Evolutionary conservation across 2,113 vertebrate species (phyloP), one percentile per base, ranked within the genome.

Genomic region (Psammodynastes pulverulentus): DNA sequence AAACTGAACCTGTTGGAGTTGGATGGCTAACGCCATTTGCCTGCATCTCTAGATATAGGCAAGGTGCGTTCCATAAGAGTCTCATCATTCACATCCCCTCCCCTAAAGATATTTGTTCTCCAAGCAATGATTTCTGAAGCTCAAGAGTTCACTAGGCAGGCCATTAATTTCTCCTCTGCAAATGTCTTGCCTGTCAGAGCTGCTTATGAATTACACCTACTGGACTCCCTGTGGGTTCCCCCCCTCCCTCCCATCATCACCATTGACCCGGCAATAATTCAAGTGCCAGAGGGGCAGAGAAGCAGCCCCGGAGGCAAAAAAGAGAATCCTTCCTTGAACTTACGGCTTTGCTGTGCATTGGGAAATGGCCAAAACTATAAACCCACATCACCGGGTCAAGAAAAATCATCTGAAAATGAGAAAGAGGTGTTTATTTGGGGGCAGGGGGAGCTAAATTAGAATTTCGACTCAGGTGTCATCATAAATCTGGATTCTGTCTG

Each of bases 91-190:
- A 24, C 48, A 51, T 85, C 9, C 26, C 15, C 4, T 52, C 90
- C 43, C 13, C 34, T 51, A 15, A 1, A 15, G 2, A 21, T 9
- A 0, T 0, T 5, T 23, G 5, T 0, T 93, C 58, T 93, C 26
- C 56, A 52, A 48, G 10, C 43, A 10, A 2, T 67, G 39, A 23
- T 90, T 91, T 93, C n/a, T 39, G 48, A 52, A 89, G 1, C 86
- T 94, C 93, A 91, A 79, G 84, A 87, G 90, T 93, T 93, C 92
- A 49, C 91, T 0, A 7, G 45, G 5, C 89, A 54, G 85, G 67
- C 90, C 94, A 88, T 95, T 96, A 92, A 93, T 94, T 92, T 96
- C 94, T 94, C 90, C 92, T 85, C 93, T 96, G 93, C 89, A 93
- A 94, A 92, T 1, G 49, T 91, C 91, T 86, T 45, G 48, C 87